These are phyloP conservation scores for Carlito syrichta DNA, from an alignment of 2,113 vertebrate species.

Conservation along the genomic window DNA sequence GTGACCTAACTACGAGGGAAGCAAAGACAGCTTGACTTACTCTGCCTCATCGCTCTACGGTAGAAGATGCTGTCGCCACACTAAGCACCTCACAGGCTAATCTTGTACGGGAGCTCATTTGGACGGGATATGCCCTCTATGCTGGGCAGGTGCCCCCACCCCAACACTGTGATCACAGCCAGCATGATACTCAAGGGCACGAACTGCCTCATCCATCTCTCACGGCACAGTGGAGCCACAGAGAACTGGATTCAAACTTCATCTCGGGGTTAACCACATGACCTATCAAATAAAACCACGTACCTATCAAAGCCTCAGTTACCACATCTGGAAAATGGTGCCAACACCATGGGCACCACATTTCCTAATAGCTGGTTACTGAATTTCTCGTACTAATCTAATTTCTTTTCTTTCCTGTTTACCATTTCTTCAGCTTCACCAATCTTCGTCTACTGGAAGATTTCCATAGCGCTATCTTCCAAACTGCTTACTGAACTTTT, in stretches of 20 bases:
- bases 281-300: no score
- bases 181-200: accelerated
- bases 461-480: neutral
- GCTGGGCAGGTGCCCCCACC: neutral
- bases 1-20: neutral
- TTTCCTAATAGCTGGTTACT: neutral
- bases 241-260: neutral
- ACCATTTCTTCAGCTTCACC: neutral
- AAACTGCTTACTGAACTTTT: neutral
- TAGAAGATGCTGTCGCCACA: neutral
- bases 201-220: neutral
- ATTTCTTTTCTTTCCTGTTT: neutral
- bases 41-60: neutral
- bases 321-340: neutral
- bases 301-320: neutral
- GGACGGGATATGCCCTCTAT: neutral
- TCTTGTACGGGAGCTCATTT: neutral
- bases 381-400: neutral
- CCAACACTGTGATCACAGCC: neutral
- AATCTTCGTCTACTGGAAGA: neutral
- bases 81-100: neutral
- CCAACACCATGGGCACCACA: no score
- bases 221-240: neutral
- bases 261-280: neutral
- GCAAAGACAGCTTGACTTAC: neutral